phyloP scores from a whole-genome alignment of 2,888 invertebrate species.

The Zeuzera pyrina region DNA sequence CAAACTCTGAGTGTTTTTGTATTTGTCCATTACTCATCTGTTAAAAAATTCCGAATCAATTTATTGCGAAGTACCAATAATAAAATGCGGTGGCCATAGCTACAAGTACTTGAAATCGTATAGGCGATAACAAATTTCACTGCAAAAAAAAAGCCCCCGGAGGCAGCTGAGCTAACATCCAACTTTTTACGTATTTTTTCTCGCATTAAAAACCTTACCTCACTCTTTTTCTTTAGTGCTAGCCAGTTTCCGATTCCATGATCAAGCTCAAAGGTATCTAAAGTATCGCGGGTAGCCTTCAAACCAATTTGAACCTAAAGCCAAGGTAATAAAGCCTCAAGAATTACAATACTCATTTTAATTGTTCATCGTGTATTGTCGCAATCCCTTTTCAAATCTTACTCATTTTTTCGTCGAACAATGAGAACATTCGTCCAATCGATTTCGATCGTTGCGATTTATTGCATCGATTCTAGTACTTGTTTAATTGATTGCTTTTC shows the following conservation, averaged over 20 bases:
- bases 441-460: slow-evolving; percentile 35
- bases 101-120: too few species aligned
- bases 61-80: too few species aligned
- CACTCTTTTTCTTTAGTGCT: slow-evolving; percentile 32
- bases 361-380: slow-evolving; percentile 21
- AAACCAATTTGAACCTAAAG: too few species aligned
- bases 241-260: slow-evolving; percentile 34
- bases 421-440: slow-evolving; percentile 26
- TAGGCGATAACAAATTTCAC: slow-evolving; percentile 30
- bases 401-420: slow-evolving; percentile 29
- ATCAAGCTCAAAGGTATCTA: slow-evolving; percentile 27
- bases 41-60: too few species aligned
- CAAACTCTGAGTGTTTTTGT: too few species aligned
- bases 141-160: slow-evolving; percentile 30
- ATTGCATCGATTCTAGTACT: slow-evolving; percentile 24
- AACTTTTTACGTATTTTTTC: slow-evolving; percentile 27
- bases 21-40: too few species aligned
- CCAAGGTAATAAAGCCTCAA: too few species aligned
- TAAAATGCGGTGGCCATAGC: too few species aligned
- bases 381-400: slow-evolving; percentile 34
- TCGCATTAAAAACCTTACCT: slow-evolving; percentile 26
- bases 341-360: too few species aligned
- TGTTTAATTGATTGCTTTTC: slow-evolving; percentile 33
- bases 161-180: slow-evolving; percentile 47
- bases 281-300: too few species aligned